Evolutionary conservation across 2,113 vertebrate species (phyloP).

Genomic region (Ornithorhynchus anatinus): DNA sequence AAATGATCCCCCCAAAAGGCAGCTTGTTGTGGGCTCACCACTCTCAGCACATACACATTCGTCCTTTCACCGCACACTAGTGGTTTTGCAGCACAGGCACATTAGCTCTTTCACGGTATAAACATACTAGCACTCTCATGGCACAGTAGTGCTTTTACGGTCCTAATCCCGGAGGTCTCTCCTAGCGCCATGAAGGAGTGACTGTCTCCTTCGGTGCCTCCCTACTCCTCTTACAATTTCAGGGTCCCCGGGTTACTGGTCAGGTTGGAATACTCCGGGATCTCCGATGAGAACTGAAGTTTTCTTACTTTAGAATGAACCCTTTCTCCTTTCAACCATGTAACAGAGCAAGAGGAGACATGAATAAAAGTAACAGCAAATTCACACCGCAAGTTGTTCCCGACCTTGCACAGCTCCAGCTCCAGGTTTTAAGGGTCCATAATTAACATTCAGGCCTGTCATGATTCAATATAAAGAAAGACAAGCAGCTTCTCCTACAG

Average conservation of each 20-base stretch:
- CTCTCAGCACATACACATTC: too few relatives aligned
- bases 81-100: too few relatives aligned
- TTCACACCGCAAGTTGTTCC: not conserved
- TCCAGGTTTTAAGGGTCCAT: not conserved
- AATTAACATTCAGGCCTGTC: not conserved
- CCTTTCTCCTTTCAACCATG: not conserved
- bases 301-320: not conserved
- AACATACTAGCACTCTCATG: too few relatives aligned
- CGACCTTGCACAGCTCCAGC: not conserved
- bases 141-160: too few relatives aligned
- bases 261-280: not conserved
- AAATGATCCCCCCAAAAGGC: too few relatives aligned
- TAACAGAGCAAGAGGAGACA: not conserved
- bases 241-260: not conserved
- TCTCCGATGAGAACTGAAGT: not conserved
- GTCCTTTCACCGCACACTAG: too few relatives aligned
- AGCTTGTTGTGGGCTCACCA: too few relatives aligned
- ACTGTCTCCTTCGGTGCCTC: too few relatives aligned
- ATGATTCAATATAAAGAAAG: not conserved
- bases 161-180: too few relatives aligned
- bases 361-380: not conserved
- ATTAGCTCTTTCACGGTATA: too few relatives aligned
- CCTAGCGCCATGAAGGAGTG: too few relatives aligned
- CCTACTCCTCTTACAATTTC: fast-evolving
- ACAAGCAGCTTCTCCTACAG: not conserved